These are phyloP conservation scores for Copsychus sechellarum DNA, from an alignment of 2,113 vertebrate genomes.

Conservation along the genomic window DNA sequence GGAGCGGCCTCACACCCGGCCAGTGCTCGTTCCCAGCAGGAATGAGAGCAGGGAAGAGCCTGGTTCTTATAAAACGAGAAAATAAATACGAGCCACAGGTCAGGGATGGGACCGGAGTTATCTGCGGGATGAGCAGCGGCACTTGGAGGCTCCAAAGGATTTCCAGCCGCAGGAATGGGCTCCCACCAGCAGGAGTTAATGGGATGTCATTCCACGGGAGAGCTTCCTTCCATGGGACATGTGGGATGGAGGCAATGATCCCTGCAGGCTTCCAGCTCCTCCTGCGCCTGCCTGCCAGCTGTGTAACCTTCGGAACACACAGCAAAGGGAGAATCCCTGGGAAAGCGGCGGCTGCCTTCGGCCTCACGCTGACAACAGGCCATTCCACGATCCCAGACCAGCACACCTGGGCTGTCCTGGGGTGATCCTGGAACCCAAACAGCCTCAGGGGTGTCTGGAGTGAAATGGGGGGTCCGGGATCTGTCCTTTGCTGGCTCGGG, in stretches of 20 bases:
- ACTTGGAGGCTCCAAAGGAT: background rate
- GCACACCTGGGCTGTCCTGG: conserved; percentile 19
- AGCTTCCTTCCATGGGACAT: conserved; percentile 20
- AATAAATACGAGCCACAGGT: conserved; percentile 25
- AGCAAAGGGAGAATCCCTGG: conserved; percentile 48
- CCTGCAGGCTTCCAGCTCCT: conserved; percentile 33
- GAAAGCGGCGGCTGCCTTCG: conserved; percentile 18
- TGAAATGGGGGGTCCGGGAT: no score
- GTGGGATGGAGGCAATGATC: background rate
- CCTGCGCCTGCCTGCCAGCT: conserved; percentile 32
- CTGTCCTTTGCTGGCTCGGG: no score
- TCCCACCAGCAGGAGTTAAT: conserved; percentile 57
- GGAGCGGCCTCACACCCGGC: background rate
- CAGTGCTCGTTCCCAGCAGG: background rate
- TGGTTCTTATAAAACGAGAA: conserved; percentile 34
- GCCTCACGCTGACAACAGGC: background rate
- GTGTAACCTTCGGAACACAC: conserved; percentile 22
- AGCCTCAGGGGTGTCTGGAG: background rate
- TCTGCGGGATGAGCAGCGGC: background rate
- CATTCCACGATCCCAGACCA: background rate
- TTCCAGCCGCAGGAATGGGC: background rate
- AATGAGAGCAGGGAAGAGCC: background rate
- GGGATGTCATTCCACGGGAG: background rate
- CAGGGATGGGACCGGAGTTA: background rate
- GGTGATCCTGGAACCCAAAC: background rate